phyloP scores from a whole-genome alignment of 2,888 invertebrate species.

The Plutella xylostella region DNA sequence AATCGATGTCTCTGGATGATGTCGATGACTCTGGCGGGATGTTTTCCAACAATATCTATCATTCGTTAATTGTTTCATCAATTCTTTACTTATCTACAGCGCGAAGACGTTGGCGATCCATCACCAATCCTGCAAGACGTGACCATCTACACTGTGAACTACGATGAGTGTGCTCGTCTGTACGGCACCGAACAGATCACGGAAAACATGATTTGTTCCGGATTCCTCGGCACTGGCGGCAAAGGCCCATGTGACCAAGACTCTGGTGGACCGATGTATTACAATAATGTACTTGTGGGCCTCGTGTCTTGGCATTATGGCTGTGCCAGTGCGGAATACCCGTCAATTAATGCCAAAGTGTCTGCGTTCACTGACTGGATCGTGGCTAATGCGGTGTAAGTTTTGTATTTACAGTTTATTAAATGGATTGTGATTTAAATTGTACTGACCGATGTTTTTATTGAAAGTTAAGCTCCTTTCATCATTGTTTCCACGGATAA shows the following conservation, averaged over 20 bases:
- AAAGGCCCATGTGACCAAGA: slow-evolving; percentile 58
- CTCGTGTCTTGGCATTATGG: slow-evolving; percentile 59
- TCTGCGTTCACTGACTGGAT: slow-evolving; percentile 37
- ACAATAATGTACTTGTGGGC: slow-evolving; percentile 42
- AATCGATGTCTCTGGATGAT: too few species aligned
- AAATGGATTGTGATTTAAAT: too few species aligned
- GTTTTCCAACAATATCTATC: too few species aligned
- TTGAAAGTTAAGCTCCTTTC: too few species aligned
- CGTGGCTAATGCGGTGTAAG: slow-evolving; percentile 21
- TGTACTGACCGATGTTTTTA: too few species aligned
- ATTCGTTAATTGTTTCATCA: too few species aligned
- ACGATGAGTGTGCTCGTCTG: slow-evolving; percentile 26
- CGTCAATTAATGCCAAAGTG: slow-evolving; percentile 62
- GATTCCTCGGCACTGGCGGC: slow-evolving; percentile 29
- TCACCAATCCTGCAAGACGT: slow-evolving; percentile 21
- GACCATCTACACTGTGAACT: slow-evolving; percentile 27
- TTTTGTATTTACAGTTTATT: too few species aligned
- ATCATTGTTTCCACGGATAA: too few species aligned
- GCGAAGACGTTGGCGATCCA: slow-evolving; percentile 5
- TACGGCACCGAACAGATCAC: slow-evolving; percentile 31
- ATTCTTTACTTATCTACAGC: slow-evolving; percentile 4
- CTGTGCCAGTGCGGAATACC: slow-evolving; percentile 52
- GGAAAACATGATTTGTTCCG: slow-evolving; percentile 36
- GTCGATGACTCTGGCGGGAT: too few species aligned
- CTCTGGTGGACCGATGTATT: slow-evolving; percentile 62